Evolutionary conservation across 2,113 vertebrate genomes (phyloP).

Genomic region (Etheostoma spectabile): DNA sequence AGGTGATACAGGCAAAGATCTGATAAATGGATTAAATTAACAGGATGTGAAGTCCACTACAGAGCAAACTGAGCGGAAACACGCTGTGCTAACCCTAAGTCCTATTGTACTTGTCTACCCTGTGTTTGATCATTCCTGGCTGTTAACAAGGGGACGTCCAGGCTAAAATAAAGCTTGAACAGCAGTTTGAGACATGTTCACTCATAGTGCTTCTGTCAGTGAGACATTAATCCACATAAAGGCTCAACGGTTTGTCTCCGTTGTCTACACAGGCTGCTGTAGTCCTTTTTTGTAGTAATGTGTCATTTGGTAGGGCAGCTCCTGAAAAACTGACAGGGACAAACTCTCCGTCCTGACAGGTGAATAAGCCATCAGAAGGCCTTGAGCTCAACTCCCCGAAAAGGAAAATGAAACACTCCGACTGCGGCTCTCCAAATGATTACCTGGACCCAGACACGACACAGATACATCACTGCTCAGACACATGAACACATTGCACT

Average conservation of each 20-base stretch:
- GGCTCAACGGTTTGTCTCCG: background rate
- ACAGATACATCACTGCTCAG: slow-evolving; percentile 5
- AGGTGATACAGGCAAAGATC: too few relatives aligned
- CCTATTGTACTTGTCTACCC: background rate
- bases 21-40: too few relatives aligned
- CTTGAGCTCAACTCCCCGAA: background rate
- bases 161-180: slow-evolving; percentile 43
- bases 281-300: background rate
- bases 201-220: slow-evolving; percentile 10
- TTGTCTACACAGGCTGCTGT: background rate
- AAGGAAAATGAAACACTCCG: slow-evolving; percentile 14
- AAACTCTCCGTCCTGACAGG: slow-evolving; percentile 5
- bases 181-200: slow-evolving; percentile 42
- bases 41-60: too few relatives aligned
- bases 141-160: slow-evolving; percentile 15
- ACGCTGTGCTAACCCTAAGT: background rate
- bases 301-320: slow-evolving; percentile 26
- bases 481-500: background rate
- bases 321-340: background rate
- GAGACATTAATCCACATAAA: slow-evolving; percentile 6
- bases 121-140: slow-evolving; percentile 2
- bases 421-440: background rate
- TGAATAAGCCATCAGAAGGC: slow-evolving; percentile 16
- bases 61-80: background rate
- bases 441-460: slow-evolving; percentile 24